Percentiles rank a stretch among this genome's conserved stretches.
Evolutionary conservation across 2,113 vertebrate species (phyloP).

Genomic region (Pedetes capensis): DNA sequence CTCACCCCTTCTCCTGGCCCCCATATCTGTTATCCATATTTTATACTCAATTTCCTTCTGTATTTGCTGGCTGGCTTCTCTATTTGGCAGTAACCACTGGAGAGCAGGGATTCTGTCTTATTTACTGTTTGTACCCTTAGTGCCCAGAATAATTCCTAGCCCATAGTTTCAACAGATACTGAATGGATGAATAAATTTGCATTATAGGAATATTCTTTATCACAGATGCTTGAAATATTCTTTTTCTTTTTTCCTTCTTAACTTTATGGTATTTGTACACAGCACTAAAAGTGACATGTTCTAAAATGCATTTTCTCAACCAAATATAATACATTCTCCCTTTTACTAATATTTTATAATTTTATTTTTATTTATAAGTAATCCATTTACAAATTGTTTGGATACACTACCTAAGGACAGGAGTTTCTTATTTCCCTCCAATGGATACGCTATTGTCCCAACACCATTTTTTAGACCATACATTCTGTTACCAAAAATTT

Average conservation of each 20-base stretch:
- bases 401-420: neutral
- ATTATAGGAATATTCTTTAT: neutral
- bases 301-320: neutral
- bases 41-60: neutral
- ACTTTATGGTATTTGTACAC: neutral
- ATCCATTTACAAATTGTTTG: constrained; percentile 1
- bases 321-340: neutral
- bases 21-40: neutral
- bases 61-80: neutral
- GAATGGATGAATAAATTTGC: neutral
- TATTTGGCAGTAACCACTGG: neutral
- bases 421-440: neutral
- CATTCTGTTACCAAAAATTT: neutral
- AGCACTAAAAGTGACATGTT: constrained; percentile 6
- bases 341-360: constrained; percentile 10
- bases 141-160: neutral
- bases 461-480: neutral
- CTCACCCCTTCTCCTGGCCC: too few species aligned
- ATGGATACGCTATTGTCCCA: neutral
- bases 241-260: neutral
- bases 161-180: neutral
- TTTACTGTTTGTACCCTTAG: neutral
- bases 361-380: neutral
- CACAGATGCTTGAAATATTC: neutral
- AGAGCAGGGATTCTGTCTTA: neutral